Evolutionary conservation across 2,113 vertebrate species (phyloP).

Genomic region (Taxidea taxus): DNA sequence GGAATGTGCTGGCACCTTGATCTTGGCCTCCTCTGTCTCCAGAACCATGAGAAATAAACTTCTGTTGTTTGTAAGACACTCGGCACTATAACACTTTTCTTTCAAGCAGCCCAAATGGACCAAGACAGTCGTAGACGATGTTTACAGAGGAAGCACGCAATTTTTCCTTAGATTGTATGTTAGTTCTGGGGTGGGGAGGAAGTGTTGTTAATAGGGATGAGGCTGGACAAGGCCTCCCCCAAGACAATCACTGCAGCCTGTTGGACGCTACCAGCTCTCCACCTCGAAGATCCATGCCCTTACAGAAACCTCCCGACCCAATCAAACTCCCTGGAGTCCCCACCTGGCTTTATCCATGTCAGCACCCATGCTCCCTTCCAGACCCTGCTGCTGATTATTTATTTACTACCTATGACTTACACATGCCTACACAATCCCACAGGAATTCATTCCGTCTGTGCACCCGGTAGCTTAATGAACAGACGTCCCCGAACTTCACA

Average conservation of each 20-base stretch:
- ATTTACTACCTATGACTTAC: not conserved
- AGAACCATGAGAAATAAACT: not conserved
- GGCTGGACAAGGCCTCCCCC: not conserved
- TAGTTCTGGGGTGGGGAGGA: not conserved
- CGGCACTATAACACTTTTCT: not conserved
- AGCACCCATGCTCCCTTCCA: not conserved
- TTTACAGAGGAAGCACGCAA: not conserved
- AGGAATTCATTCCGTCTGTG: not conserved
- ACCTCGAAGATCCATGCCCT: not conserved
- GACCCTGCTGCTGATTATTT: not conserved
- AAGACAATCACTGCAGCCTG: not conserved
- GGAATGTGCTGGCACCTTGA: not conserved
- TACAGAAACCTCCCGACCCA: not conserved
- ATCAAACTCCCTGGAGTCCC: not conserved
- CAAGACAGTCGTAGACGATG: not conserved
- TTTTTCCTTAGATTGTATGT: not conserved
- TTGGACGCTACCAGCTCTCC: not conserved
- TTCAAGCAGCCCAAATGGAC: not conserved
- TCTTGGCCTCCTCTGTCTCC: not conserved
- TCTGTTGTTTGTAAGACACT: not conserved
- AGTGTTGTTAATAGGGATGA: not conserved
- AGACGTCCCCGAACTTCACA: not conserved
- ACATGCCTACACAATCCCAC: not conserved
- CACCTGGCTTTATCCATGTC: not conserved
- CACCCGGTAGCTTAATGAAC: not conserved